A percentile compares a stretch with the other conserved stretches of the same genome.
These are phyloP conservation scores for Trachelus troglodyta DNA, from an alignment of 2,888 invertebrate species.

Conservation along the genomic window DNA sequence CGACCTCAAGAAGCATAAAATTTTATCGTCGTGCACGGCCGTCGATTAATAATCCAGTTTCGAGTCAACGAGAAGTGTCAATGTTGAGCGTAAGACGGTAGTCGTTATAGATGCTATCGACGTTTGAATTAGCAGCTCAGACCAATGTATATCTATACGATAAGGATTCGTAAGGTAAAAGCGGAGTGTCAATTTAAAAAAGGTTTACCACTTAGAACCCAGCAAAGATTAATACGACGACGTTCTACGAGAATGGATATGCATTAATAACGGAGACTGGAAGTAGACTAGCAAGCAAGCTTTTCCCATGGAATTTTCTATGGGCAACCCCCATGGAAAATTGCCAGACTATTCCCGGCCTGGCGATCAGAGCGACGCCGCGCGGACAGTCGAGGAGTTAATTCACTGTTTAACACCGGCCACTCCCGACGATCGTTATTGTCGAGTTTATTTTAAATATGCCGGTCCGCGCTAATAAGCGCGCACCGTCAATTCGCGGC, in stretches of 20 bases:
- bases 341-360: not conserved
- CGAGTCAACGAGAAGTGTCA: not conserved
- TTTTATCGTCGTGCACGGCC: not conserved
- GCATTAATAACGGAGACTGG: not conserved
- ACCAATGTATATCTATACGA: no score
- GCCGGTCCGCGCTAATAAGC: constrained; percentile 50
- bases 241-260: not conserved
- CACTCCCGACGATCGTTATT: constrained; percentile 9
- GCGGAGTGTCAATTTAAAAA: no score
- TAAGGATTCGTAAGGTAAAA: no score
- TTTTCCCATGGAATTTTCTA: not conserved
- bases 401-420: constrained; percentile 12
- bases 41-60: not conserved
- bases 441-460: constrained; percentile 36
- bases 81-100: not conserved
- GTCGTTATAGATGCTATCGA: not conserved
- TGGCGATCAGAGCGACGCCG: not conserved
- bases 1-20: not conserved
- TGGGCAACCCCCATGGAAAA: not conserved
- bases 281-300: not conserved
- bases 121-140: no score
- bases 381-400: not conserved
- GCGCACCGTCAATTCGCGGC: constrained; percentile 47
- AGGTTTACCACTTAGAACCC: no score
- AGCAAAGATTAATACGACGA: not conserved